Percentiles rank a stretch among this genome's conserved stretches.
These are phyloP conservation scores for Siniperca undulata DNA, from an alignment of 2,797 vertebrate species.

Conservation along the genomic window DNA sequence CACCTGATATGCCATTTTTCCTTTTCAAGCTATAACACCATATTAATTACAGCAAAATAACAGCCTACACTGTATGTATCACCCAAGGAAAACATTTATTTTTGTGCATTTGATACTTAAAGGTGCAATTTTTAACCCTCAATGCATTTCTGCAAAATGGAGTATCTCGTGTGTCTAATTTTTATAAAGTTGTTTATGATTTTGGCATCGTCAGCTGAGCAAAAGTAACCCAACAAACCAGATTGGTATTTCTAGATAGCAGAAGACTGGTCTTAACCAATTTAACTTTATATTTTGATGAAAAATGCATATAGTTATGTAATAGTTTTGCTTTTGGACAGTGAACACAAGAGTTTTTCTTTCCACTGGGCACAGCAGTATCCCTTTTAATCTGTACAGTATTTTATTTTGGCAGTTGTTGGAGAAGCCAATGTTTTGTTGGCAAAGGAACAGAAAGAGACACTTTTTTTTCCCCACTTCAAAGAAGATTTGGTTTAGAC, in stretches of 20 bases:
- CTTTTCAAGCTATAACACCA: background rate
- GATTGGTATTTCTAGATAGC: background rate
- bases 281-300: background rate
- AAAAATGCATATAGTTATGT: background rate
- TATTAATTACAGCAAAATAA: background rate
- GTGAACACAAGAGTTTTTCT: background rate
- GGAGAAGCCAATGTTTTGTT: background rate
- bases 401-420: conserved; percentile 14
- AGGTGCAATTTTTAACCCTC: background rate
- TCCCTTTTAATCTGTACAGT: background rate
- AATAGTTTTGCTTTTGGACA: background rate
- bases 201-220: background rate
- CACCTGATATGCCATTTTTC: background rate
- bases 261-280: background rate
- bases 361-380: background rate
- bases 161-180: background rate
- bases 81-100: background rate
- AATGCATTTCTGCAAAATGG: background rate
- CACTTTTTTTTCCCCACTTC: background rate
- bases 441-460: conserved; percentile 5
- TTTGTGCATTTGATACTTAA: background rate
- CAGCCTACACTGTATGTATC: background rate
- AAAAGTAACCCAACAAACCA: background rate
- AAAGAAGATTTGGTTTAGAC: background rate
- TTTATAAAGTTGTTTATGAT: background rate